Conservation (phyloP, 2,113 vertebrate species). For the Aldabrachelys gigantea region DNA sequence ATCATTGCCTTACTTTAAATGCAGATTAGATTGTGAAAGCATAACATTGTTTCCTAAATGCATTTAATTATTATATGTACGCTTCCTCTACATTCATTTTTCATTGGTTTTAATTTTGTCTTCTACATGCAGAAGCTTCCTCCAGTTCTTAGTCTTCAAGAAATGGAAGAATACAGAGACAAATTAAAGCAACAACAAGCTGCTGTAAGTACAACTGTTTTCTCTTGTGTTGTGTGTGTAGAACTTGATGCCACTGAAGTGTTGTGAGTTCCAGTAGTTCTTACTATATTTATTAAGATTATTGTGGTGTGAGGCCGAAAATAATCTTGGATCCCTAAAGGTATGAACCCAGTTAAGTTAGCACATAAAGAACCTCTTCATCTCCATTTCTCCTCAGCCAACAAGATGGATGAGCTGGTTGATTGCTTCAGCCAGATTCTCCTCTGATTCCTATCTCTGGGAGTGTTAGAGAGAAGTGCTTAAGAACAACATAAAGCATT, state of each 20-base stretch:
- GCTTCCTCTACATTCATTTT: neutral
- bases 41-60: neutral
- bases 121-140: constrained; percentile 88
- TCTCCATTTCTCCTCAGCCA: neutral
- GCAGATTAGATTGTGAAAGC: neutral
- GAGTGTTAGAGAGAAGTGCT: neutral
- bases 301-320: neutral
- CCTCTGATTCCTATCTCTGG: neutral
- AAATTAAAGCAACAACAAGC: constrained; percentile 94
- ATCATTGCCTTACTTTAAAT: neutral
- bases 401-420: neutral
- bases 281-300: neutral
- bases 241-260: neutral
- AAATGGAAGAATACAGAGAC: constrained; percentile 94
- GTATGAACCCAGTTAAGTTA: neutral
- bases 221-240: neutral
- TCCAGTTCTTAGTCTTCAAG: constrained; percentile 91
- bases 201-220: constrained; percentile 85
- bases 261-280: neutral
- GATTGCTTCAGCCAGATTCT: neutral
- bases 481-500: neutral
- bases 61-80: neutral
- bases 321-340: neutral
- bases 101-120: constrained; percentile 27
- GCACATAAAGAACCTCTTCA: neutral